Percentiles rank a stretch among this genome's conserved stretches.
Conservation (phyloP, 2,797 vertebrate genomes). For the Crocidura indochinensis region DNA sequence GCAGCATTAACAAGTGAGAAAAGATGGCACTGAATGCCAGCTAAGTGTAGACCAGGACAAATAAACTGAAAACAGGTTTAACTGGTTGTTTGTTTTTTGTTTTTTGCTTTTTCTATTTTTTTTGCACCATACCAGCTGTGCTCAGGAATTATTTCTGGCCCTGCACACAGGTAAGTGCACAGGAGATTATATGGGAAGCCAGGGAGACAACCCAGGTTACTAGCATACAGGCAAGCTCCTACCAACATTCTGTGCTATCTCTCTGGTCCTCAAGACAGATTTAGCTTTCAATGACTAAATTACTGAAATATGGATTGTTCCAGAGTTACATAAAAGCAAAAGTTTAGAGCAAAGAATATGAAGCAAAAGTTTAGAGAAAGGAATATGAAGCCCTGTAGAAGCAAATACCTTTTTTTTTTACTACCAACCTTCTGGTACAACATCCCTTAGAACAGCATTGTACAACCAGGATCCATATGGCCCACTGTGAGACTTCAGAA, state of each 20-base stretch:
- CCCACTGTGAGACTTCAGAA: no score
- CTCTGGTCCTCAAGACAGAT: no score
- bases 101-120: no score
- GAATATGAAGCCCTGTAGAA: neutral
- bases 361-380: slow-evolving; percentile 28
- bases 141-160: no score
- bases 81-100: neutral
- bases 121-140: no score
- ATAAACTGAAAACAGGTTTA: neutral
- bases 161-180: no score
- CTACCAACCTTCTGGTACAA: neutral
- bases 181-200: no score
- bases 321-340: neutral
- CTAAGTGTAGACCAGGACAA: neutral
- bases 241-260: no score
- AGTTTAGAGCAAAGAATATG: neutral
- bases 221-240: no score
- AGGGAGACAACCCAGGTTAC: no score
- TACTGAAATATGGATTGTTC: neutral
- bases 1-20: neutral
- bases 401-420: neutral
- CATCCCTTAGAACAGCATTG: neutral
- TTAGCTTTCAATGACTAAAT: no score
- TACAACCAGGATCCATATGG: no score
- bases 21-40: neutral